These are phyloP conservation scores for Tanaodytes sp. DNA, from an alignment of 2,888 invertebrate genomes.

Conservation along the genomic window DNA sequence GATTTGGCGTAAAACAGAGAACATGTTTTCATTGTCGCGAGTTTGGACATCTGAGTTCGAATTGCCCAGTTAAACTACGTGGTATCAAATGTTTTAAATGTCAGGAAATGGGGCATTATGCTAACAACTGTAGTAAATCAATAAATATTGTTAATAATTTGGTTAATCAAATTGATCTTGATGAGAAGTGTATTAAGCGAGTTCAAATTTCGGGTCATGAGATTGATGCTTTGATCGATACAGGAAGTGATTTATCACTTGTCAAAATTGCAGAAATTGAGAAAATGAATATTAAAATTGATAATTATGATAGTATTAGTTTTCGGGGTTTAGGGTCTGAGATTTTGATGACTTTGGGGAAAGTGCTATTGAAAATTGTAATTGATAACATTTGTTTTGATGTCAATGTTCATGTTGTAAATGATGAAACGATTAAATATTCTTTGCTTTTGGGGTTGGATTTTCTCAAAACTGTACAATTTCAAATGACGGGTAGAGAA, in stretches of 20 bases:
- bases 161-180: background rate
- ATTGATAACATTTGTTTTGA: constrained; percentile 31
- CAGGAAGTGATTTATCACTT: constrained; percentile 34
- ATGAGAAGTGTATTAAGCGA: constrained; percentile 13
- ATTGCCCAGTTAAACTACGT: constrained; percentile 21
- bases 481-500: background rate
- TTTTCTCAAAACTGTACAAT: constrained; percentile 25
- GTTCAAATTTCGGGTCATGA: constrained; percentile 3
- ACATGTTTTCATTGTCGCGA: constrained; percentile 28
- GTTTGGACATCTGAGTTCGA: constrained; percentile 26
- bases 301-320: constrained; percentile 2
- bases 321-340: constrained; percentile 31
- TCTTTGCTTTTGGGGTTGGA: constrained; percentile 37
- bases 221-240: constrained; percentile 24
- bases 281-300: constrained; percentile 5
- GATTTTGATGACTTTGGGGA: constrained; percentile 22
- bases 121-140: constrained; percentile 12
- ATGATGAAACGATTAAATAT: constrained; percentile 21
- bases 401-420: constrained; percentile 36
- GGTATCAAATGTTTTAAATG: constrained; percentile 38
- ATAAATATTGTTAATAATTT: background rate
- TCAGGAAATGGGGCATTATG: constrained; percentile 30
- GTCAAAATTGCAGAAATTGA: constrained; percentile 25
- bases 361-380: constrained; percentile 1
- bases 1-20: background rate